Percentiles rank a stretch among this genome's conserved stretches.
Conservation (phyloP, 2,113 vertebrate genomes). For the Smithornis capensis region DNA sequence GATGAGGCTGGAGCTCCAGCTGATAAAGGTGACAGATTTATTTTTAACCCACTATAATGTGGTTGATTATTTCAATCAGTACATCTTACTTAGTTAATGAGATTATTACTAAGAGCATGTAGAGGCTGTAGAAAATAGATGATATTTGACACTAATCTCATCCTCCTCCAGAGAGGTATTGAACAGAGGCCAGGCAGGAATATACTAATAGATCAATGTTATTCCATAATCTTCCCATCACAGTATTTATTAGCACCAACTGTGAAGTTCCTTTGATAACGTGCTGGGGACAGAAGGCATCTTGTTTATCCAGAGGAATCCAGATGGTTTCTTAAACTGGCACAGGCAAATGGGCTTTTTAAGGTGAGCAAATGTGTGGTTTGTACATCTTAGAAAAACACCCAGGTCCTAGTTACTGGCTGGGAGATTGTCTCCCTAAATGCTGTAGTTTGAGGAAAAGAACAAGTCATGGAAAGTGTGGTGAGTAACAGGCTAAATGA, state of each 20-base stretch:
- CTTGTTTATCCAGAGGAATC: not conserved
- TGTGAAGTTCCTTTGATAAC: not conserved
- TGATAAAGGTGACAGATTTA: not conserved
- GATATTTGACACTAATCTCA: not conserved
- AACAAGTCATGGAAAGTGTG: not conserved
- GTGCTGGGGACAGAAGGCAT: not conserved
- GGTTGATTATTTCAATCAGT: not conserved
- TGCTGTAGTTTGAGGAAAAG: not conserved
- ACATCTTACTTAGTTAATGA: not conserved
- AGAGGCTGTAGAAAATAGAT: not conserved
- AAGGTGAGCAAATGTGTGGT: not conserved
- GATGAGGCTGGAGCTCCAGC: not conserved
- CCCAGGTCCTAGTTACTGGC: not conserved
- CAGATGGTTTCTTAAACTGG: not conserved
- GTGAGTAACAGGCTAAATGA: conserved; percentile 15
- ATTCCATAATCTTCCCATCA: not conserved
- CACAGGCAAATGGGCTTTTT: not conserved
- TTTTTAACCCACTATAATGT: not conserved
- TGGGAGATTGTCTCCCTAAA: not conserved
- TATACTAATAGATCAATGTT: not conserved
- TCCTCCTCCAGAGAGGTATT: not conserved
- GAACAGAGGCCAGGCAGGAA: not conserved
- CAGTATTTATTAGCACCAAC: not conserved
- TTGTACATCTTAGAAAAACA: not conserved
- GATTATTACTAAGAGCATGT: not conserved